Base-by-base conservation (phyloP, 2,888 invertebrate species). In the Myopa testacea region DNA sequence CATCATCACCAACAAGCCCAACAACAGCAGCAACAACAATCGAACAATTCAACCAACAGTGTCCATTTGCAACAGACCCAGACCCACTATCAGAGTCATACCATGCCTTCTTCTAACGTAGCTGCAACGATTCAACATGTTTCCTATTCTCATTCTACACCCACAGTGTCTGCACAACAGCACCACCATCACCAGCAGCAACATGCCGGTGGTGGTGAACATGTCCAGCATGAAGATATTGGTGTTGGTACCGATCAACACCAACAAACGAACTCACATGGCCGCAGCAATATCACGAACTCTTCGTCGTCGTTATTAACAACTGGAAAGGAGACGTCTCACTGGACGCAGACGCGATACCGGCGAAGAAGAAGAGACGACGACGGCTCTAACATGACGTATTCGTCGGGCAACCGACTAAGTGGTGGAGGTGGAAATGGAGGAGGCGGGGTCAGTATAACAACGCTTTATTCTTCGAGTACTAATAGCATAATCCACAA, bases 361-460 rank as follows among this genome's bases (percentile, higher is more conserved):
- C 85, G 88, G 69, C 87, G 88, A 73, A 85, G 88, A 60, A 80
- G 85, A 79, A 86, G 88, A 34, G 88, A 88, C 75, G 88, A 87
- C 2, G 88, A 87, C 10, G 84, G 84, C 76, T 81, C 82, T 26
- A 83, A 81, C 55, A 81, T 86, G 52, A 88, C 87, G 77, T 89
- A 89, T 77, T 86, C 88, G 62, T 87, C 86, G 62, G 86, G 82
- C 75, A 84, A 85, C 70, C 85, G 87, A 74, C 81, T 86, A 55
- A 79, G 81, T 37, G 78, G 80, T 40, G 80, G 80, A 14, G 78
- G 80, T 40, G 80, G 80, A 14, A 79, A 78, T 65, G 75, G 73
- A 14, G 85, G 85, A 79, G 85, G 84, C 45, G 83, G 82, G 84
- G 84, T 84, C 81, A 83, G 84, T 84, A 83, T 82, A 78, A 73